Conservation (phyloP, 2,113 vertebrate genomes). For the Chloropsis hardwickii region DNA sequence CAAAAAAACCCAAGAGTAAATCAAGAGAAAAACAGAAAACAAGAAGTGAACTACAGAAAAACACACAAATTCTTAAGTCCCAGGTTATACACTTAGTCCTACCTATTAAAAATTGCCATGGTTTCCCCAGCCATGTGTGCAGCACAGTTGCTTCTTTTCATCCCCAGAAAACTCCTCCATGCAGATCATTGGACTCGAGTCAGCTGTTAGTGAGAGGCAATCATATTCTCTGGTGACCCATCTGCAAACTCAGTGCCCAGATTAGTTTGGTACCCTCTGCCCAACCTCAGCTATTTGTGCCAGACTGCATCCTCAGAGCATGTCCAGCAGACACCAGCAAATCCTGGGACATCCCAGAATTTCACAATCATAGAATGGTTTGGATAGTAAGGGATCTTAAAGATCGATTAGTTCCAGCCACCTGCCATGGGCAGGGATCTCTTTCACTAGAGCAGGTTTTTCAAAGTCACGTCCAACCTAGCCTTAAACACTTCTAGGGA, state of each 20-base stretch:
- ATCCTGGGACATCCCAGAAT: not conserved
- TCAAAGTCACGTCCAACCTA: not conserved
- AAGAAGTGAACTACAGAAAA: not conserved
- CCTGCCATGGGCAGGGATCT: not conserved
- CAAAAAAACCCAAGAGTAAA: not conserved
- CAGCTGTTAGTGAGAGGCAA: not conserved
- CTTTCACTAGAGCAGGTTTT: not conserved
- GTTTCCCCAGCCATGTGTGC: not conserved
- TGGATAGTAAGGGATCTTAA: not conserved
- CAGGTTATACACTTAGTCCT: not conserved
- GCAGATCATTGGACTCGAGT: not conserved
- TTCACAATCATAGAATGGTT: not conserved
- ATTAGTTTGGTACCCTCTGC: not conserved
- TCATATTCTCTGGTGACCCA: rapidly evolving
- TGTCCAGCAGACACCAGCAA: not conserved
- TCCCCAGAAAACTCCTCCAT: not conserved
- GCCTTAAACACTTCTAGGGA: not conserved
- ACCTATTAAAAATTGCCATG: not conserved
- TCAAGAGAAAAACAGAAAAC: not conserved
- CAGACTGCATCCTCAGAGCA: not conserved
- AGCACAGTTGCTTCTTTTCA: not conserved
- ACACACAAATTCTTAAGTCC: not conserved
- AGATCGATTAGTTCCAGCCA: not conserved
- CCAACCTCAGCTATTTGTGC: not conserved
- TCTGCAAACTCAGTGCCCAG: not conserved